Evolutionary conservation across 2,888 invertebrate species (phyloP).

Genomic region (Aquatica leii): DNA sequence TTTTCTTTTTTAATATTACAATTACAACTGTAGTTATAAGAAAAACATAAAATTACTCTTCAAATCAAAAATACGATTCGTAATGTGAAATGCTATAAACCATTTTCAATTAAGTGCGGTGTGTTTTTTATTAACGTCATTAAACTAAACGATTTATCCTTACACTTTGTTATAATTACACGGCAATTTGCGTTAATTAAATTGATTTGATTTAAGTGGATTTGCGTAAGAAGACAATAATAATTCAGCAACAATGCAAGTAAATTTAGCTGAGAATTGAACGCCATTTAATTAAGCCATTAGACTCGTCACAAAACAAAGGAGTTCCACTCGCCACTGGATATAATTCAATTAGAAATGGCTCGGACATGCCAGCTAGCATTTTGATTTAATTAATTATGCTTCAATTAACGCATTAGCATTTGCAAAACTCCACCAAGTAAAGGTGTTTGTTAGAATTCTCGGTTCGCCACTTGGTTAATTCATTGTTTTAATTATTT

Average conservation of each 20-base stretch:
- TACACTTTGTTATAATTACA: not conserved
- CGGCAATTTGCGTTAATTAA: not conserved
- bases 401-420: slow-evolving; percentile 55
- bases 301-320: slow-evolving; percentile 46
- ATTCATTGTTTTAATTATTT: slow-evolving; percentile 28
- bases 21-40: too few relatives aligned
- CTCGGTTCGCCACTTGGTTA: slow-evolving; percentile 22
- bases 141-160: not conserved
- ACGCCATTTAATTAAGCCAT: slow-evolving; percentile 45
- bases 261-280: slow-evolving; percentile 40
- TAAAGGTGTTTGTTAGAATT: slow-evolving; percentile 38
- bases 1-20: too few relatives aligned
- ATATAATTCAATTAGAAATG: slow-evolving; percentile 51
- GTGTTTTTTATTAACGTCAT: too few relatives aligned
- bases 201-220: not conserved
- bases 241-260: slow-evolving; percentile 20
- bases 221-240: slow-evolving; percentile 9
- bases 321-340: slow-evolving; percentile 44
- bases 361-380: slow-evolving; percentile 48
- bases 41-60: too few relatives aligned
- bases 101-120: too few relatives aligned
- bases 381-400: slow-evolving; percentile 56
- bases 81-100: too few relatives aligned
- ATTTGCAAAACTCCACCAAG: slow-evolving; percentile 45
- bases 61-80: too few relatives aligned